Evolutionary conservation across 2,113 vertebrate genomes (phyloP).

Genomic region (Thomomys bottae): DNA sequence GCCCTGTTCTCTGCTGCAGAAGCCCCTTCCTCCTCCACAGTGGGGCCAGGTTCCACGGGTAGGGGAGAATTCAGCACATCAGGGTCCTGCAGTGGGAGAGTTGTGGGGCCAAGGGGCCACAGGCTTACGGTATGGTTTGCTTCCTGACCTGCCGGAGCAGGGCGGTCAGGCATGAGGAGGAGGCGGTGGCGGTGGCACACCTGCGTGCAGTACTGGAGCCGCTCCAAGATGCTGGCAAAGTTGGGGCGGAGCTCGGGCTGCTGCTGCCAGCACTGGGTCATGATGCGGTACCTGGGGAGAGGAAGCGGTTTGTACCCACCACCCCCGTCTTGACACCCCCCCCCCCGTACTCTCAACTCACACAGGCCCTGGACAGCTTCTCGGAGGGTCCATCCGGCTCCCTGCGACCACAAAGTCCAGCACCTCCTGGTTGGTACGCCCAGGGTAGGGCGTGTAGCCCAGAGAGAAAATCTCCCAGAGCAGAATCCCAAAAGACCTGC

Average conservation of each 20-base stretch:
- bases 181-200: slow-evolving; percentile 75
- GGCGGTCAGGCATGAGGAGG: neutral
- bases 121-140: neutral
- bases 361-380: slow-evolving; percentile 94
- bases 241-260: slow-evolving; percentile 92
- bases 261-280: slow-evolving; percentile 97
- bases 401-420: slow-evolving; percentile 93
- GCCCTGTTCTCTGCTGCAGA: slow-evolving; percentile 83
- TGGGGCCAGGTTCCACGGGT: slow-evolving; percentile 88
- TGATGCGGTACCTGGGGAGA: slow-evolving; percentile 90
- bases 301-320: neutral
- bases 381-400: slow-evolving; percentile 93
- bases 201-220: slow-evolving; percentile 94
- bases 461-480: slow-evolving; percentile 96
- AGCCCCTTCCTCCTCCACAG: slow-evolving; percentile 88
- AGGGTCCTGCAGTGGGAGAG: slow-evolving; percentile 87
- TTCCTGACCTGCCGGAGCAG: neutral
- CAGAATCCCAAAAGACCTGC: slow-evolving; percentile 96
- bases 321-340: neutral
- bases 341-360: slow-evolving; percentile 83
- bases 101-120: too few species aligned
- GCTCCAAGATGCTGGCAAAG: slow-evolving; percentile 93
- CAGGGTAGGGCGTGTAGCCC: slow-evolving; percentile 95
- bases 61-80: slow-evolving; percentile 93
- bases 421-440: slow-evolving; percentile 94